Conservation (phyloP, 2,797 vertebrate species). For the Clamator glandarius region DNA sequence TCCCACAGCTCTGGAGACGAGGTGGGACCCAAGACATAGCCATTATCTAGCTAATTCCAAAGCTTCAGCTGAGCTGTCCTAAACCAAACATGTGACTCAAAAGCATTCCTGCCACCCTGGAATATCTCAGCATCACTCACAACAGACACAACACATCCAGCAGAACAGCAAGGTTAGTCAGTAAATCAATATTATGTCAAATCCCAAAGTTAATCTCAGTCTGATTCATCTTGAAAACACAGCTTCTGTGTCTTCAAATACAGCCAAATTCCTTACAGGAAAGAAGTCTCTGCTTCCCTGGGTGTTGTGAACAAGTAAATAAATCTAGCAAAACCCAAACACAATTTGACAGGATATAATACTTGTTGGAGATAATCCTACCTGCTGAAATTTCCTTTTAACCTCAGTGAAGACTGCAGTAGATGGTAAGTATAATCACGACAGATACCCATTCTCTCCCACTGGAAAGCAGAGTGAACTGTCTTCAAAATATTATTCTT, state of each 20-base stretch:
- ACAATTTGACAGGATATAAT: constrained; percentile 60
- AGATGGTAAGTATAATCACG: constrained; percentile 48
- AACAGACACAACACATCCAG: not conserved
- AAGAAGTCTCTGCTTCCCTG: constrained; percentile 15
- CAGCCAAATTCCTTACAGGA: constrained; percentile 12
- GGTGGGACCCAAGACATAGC: not conserved
- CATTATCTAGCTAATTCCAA: not conserved
- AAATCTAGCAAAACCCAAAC: constrained; percentile 57
- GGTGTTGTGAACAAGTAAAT: constrained; percentile 41
- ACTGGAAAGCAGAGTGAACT: not conserved
- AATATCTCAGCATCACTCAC: not conserved
- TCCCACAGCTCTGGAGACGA: not conserved
- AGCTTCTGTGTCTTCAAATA: constrained; percentile 23
- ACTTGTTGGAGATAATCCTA: constrained; percentile 60
- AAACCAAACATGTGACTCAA: not conserved
- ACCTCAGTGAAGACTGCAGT: constrained; percentile 43
- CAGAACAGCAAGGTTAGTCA: not conserved
- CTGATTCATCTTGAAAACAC: constrained; percentile 40
- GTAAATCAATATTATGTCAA: constrained; percentile 36
- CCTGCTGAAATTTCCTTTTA: constrained; percentile 68
- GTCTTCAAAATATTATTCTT: constrained; percentile 8
- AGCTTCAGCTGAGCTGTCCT: not conserved
- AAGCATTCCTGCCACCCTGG: not conserved
- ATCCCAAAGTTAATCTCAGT: constrained; percentile 12
- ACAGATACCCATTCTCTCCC: constrained; percentile 33